A percentile compares a stretch with the other conserved stretches of the same genome.
phyloP scores from a whole-genome alignment of 64 coral and sea anemone species.

The Montipora cactus region DNA sequence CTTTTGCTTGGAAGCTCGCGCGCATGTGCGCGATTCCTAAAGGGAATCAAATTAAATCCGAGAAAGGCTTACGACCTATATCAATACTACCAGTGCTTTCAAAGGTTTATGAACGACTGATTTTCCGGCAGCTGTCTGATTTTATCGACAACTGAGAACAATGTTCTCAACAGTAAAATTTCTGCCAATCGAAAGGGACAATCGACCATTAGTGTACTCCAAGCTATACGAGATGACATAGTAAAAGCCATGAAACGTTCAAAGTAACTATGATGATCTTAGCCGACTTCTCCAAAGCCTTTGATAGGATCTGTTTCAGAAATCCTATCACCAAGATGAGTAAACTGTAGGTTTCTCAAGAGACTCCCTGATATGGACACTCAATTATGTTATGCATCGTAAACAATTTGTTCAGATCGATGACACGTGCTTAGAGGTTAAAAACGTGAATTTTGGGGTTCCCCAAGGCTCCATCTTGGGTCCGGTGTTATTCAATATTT shows the following conservation, averaged over 20 bases:
- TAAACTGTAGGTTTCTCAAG: constrained; percentile 49
- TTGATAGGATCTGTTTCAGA: constrained; percentile 48
- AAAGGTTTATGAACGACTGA: constrained; percentile 70
- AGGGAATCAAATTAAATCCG: constrained; percentile 57
- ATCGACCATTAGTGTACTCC: constrained; percentile 61
- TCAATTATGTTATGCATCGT: too few relatives aligned
- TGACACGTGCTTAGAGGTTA: too few relatives aligned
- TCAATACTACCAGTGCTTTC: constrained; percentile 69
- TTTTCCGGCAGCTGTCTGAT: constrained; percentile 60
- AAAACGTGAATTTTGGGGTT: too few relatives aligned
- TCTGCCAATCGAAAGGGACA: constrained; percentile 57
- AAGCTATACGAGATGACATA: constrained; percentile 66
- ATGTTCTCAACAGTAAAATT: constrained; percentile 50
- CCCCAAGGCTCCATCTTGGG: too few relatives aligned
- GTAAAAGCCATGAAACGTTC: constrained; percentile 72
- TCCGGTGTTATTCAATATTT: too few relatives aligned
- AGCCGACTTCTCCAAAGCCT: constrained; percentile 65
- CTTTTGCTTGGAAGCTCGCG: constrained; percentile 49
- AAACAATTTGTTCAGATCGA: too few relatives aligned
- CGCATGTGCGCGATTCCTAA: constrained; percentile 51
- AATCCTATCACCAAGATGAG: constrained; percentile 42
- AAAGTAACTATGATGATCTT: constrained; percentile 57
- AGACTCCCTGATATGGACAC: background rate
- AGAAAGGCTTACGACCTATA: constrained; percentile 68
- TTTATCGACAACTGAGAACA: constrained; percentile 53